phyloP scores from a whole-genome alignment of 1,140 invertebrate genomes.

The Oedothorax gibbosus region DNA sequence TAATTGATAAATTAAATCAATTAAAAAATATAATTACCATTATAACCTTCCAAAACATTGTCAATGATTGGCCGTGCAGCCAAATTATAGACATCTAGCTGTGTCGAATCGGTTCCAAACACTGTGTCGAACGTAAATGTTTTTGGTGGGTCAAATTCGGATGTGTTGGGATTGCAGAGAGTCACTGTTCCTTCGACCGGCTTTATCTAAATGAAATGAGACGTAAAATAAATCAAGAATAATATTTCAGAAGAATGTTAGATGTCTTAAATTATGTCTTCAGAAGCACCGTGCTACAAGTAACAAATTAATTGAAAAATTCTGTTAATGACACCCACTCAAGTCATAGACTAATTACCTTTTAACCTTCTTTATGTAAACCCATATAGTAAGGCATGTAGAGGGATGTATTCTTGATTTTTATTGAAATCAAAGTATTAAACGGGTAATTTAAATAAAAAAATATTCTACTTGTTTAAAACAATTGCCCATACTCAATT shows the following conservation, averaged over 20 bases:
- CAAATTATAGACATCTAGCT: slow-evolving; percentile 79
- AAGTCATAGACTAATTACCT: too few species aligned
- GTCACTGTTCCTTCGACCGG: slow-evolving; percentile 79
- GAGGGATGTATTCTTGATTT: too few species aligned
- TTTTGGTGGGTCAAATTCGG: slow-evolving; percentile 79
- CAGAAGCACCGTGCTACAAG: background rate
- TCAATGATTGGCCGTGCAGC: slow-evolving; percentile 80
- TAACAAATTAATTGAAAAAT: too few species aligned
- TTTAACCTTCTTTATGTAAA: too few species aligned
- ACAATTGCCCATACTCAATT: too few species aligned
- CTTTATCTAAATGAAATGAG: slow-evolving; percentile 73
- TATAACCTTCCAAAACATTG: slow-evolving; percentile 75
- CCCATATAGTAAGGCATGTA: too few species aligned
- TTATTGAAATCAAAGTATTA: too few species aligned
- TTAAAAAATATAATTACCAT: slow-evolving; percentile 60
- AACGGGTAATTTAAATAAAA: too few species aligned
- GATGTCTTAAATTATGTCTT: background rate
- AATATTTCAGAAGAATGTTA: background rate
- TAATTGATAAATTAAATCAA: background rate
- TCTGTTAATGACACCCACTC: too few species aligned
- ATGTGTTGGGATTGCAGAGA: slow-evolving; percentile 79
- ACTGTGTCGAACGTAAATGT: slow-evolving; percentile 78
- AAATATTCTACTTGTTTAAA: too few species aligned
- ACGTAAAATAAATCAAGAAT: background rate
- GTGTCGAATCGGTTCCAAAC: slow-evolving; percentile 71